Base-by-base conservation (phyloP, 1,140 invertebrate genomes). In the Ditylenchus dipsaci region DNA sequence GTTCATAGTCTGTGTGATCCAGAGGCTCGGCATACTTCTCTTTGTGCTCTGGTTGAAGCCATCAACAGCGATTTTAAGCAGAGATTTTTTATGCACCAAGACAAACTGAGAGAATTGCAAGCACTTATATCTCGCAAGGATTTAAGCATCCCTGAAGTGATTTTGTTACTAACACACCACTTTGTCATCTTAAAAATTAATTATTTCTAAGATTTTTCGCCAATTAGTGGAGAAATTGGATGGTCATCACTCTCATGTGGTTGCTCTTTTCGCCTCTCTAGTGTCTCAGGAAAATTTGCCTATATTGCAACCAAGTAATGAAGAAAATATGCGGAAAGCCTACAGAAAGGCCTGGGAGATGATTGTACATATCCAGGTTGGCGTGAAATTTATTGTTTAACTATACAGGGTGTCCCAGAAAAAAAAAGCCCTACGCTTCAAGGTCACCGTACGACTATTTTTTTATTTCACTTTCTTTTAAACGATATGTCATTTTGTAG, bases 1-100 rank as follows among this genome's bases (percentile, higher is more conserved):
- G 29, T 76, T 67, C 23, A 49, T 26, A 60, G 72, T 42, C 38
- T 73, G 43, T 23, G 42, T 26, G 63, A 73, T 60, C 33, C 9
- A 23, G 33, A 73, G 3, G 26, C 27, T 30, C 42, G 11, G 11
- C 62, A 72, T n/a, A 38, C 21, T 21, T 23, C 27, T 26, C 21
- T 60, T 30, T 13, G 26, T 11, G 67, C 65, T n/a, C 49, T 76
- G 42, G 30, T 57, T 15, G 33, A 74, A 33, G 56, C 64, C 13
- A 63, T 73, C n/a, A 65, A 73, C 73, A 59, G 47, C 42, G 57
- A 74, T 27, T 73, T 76, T 15, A 76, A 49, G 42, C 59, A 76
- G 33, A 43, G 73, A n/a, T 53, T 73, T 19, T 73, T 73, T 33
- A 73, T 73, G 71, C 71, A 73, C n/a, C 30, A 71, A 57, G 67